Conservation (phyloP, 2,797 vertebrate species). For the Halcyon chelicuti region DNA sequence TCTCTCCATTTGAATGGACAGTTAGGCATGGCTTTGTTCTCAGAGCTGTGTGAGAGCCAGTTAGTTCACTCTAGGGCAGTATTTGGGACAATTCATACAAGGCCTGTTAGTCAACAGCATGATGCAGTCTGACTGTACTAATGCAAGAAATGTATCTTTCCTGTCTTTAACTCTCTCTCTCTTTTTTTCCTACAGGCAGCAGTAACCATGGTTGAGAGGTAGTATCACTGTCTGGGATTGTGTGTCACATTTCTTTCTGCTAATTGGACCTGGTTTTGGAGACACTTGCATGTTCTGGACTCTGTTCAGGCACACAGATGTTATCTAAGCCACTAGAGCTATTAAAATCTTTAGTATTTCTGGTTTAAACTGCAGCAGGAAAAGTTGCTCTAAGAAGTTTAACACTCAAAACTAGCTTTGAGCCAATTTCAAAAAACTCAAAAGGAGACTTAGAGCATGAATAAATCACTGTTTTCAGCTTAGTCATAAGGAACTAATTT, state of each 20-base stretch:
- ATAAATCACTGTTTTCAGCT: constrained; percentile 27
- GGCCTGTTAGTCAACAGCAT: neutral
- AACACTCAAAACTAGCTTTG: neutral
- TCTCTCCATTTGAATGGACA: neutral
- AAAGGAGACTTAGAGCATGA: neutral
- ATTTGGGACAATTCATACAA: neutral
- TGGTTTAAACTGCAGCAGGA: neutral
- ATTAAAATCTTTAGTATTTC: neutral
- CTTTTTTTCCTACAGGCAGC: constrained; percentile 82
- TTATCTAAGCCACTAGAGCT: neutral
- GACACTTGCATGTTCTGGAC: neutral
- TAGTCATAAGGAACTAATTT: constrained; percentile 35
- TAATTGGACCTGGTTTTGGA: neutral
- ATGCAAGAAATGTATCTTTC: neutral
- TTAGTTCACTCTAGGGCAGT: neutral
- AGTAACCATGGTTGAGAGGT: constrained; percentile 88
- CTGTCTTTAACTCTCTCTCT: neutral
- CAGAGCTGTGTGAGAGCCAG: neutral
- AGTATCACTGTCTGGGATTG: constrained; percentile 58
- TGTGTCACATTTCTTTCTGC: neutral
- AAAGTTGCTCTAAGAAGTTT: neutral
- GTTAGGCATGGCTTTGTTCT: neutral
- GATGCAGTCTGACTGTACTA: neutral
- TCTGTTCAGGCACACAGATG: neutral
- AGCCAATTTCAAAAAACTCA: neutral